phyloP scores from a whole-genome alignment of 2,797 vertebrate genomes.

The Intellagama lesueurii region DNA sequence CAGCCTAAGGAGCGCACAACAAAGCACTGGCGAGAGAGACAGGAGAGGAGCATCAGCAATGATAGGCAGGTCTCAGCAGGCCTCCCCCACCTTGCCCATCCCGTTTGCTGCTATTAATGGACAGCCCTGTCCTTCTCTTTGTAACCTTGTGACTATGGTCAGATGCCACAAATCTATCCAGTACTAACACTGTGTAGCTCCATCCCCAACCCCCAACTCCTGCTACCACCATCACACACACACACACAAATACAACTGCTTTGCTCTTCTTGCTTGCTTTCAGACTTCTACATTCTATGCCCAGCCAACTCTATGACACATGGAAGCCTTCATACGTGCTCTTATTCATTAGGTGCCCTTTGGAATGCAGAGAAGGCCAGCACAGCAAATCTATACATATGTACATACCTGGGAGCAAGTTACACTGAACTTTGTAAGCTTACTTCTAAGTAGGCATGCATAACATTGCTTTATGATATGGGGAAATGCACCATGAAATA shows the following conservation, averaged over 20 bases:
- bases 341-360: not conserved
- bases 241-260: not conserved
- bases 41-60: accelerated
- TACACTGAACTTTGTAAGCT: not conserved
- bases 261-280: not conserved
- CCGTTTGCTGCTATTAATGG: not conserved
- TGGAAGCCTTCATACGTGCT: not conserved
- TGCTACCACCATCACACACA: not conserved
- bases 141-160: not conserved
- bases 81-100: not conserved
- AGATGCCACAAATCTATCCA: not conserved
- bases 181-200: not conserved
- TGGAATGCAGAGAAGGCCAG: not conserved
- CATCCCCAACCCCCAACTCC: not conserved
- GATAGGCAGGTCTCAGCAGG: not conserved
- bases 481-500: not conserved
- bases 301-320: not conserved
- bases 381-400: no score
- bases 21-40: constrained; percentile 84
- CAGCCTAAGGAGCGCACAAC: constrained; percentile 93
- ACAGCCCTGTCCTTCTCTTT: not conserved
- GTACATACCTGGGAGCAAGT: not conserved
- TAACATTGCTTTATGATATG: not conserved
- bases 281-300: not conserved
- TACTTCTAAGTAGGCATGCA: not conserved